A percentile compares a stretch with the other conserved stretches of the same genome.
Conservation (phyloP, 23 tunicate species). For the Styela clava region DNA sequence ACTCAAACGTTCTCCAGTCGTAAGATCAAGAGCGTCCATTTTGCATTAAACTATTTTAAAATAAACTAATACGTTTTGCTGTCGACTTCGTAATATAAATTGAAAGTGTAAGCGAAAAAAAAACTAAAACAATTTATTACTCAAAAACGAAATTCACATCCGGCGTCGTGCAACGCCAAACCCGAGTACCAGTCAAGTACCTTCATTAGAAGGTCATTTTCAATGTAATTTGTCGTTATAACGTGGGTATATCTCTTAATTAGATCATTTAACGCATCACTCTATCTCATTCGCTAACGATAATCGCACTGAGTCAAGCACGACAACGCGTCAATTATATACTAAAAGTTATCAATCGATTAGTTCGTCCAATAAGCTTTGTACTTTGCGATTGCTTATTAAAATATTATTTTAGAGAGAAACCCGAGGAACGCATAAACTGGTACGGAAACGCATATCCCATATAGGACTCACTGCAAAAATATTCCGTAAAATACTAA, state of each 20-base stretch:
- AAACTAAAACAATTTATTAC: neutral
- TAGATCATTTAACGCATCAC: constrained; percentile 26
- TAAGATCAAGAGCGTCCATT: constrained; percentile 66
- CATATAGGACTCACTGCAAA: neutral
- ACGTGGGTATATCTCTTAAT: constrained; percentile 20
- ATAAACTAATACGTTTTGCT: neutral
- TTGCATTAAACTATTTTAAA: neutral
- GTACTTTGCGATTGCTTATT: neutral
- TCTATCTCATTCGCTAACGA: constrained; percentile 12
- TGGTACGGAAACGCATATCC: neutral
- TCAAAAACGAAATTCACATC: neutral
- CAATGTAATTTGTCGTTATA: constrained; percentile 17
- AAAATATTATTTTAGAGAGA: neutral
- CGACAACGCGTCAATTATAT: constrained; percentile 4
- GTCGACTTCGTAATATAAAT: neutral
- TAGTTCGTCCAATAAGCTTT: neutral
- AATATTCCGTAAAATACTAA: too few relatives aligned
- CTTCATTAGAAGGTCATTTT: constrained; percentile 25
- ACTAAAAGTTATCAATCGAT: constrained; percentile 9
- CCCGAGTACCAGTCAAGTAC: constrained; percentile 3
- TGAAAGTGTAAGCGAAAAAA: neutral
- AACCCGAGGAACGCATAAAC: neutral
- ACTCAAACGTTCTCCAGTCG: constrained; percentile 44
- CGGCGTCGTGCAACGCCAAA: constrained; percentile 2
- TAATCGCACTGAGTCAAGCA: constrained; percentile 5